Evolutionary conservation across 2,113 vertebrate genomes (phyloP), one percentile per base, ranked within the genome.

Genomic region (Oryzias javanicus): DNA sequence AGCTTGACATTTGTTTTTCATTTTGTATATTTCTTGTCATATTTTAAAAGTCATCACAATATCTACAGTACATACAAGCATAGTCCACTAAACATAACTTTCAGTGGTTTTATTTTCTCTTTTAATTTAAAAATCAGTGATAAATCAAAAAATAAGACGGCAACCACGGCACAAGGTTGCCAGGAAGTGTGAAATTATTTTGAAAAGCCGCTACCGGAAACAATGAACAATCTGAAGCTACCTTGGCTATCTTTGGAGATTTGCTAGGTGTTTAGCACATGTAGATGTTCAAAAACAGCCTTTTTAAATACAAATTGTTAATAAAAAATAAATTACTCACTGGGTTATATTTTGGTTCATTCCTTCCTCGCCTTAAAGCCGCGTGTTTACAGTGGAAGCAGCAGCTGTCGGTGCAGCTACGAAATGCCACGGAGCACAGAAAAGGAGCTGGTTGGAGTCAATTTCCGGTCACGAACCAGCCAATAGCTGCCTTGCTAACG

Each of bases 381-480:
- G 20, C 0, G 8, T 15, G 15, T 54, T 55, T 22, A 6, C 18
- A 8, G 1, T 2, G 1, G 45, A 58, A 14, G 17, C 55, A 29
- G 45, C 3, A 24, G 45, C 3, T 35, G 4, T 14, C 27, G 60
- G 41, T 50, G 53, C 46, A 55, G 68, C 29, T 22, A 14, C 56
- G 42, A 60, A 79, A 78, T 87, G 90, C 90, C 90, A 91, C 90
- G 90, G 90, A 82, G 84, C 82, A 81, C 54, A 79, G 66, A 74
- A 52, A 45, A 63, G 70, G 80, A 86, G 72, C 76, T 67, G 67
- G 49, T 61, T 42, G 24, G 1, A 24, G 20, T 46, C 48, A 42
- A 65, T 71, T 89, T 91, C 90, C 89, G 88, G 68, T 74, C 52
- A 14, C 10, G 16, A 55, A 22, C 1, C 4, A 59, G 13, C 80